Conservation (phyloP, 2,113 vertebrate genomes). For the Dascyllus trimaculatus region DNA sequence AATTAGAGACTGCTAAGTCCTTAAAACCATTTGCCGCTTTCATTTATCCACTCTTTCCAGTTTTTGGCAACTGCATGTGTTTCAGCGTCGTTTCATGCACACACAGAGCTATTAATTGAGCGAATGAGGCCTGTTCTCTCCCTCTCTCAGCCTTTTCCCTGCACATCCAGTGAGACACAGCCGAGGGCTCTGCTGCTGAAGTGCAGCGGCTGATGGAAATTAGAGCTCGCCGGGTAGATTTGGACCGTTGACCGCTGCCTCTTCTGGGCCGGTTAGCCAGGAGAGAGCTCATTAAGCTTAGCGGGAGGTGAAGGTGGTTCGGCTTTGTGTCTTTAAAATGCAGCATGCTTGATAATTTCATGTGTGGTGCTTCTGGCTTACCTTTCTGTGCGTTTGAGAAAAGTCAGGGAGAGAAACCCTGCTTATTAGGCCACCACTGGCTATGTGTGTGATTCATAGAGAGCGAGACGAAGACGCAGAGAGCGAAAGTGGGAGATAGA, state of each 20-base stretch:
- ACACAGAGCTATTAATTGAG: constrained; percentile 62
- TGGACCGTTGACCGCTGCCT: constrained; percentile 67
- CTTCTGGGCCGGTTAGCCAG: constrained; percentile 65
- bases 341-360: constrained; percentile 32
- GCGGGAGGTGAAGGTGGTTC: constrained; percentile 54
- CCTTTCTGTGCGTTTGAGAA: not conserved
- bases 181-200: constrained; percentile 47
- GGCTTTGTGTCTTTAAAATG: constrained; percentile 51
- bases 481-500: constrained; percentile 63
- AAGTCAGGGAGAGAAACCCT: constrained; percentile 36
- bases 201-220: constrained; percentile 68
- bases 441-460: constrained; percentile 55
- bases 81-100: constrained; percentile 37
- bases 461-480: constrained; percentile 41
- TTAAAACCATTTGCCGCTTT: constrained; percentile 70
- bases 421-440: constrained; percentile 65
- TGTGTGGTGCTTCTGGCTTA: not conserved
- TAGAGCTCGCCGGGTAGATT: constrained; percentile 53
- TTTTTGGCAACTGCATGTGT: constrained; percentile 51
- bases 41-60: constrained; percentile 52
- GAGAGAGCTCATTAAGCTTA: constrained; percentile 72
- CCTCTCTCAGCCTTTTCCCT: constrained; percentile 23
- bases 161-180: constrained; percentile 44
- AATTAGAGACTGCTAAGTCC: constrained; percentile 61
- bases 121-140: constrained; percentile 54